Evolutionary conservation across 2,797 vertebrate species (phyloP), one percentile per base, ranked within the genome.

Genomic region (Enteromius afrohamiltoni): DNA sequence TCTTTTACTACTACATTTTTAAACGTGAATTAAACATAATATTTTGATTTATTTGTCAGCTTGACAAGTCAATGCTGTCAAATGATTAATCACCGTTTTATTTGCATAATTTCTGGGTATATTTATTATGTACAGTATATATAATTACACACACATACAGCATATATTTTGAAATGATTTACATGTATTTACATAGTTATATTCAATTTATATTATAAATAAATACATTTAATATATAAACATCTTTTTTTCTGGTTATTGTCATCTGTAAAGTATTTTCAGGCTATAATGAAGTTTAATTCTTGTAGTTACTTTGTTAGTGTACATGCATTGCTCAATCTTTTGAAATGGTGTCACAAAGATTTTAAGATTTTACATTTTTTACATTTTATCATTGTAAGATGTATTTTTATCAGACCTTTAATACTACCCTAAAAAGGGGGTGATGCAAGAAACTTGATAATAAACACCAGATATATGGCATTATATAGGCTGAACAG

Each of bases 311-410:
- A 3, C n/a, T 26, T 37, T 26, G 6, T 51, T 53, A 37, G 13
- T 16, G 17, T 11, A 58, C 45, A 4, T 53, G 17, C 19, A 71
- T 71, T 71, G 1, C 21, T 79, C 14, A 21, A 16, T 6, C 75
- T 76, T 55, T 68, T 58, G 70, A 60, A 83, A 84, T 23, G 13
- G 40, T 68, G 37, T 26, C 76, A 47, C 51, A 67, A 4, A n/a
- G n/a, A n/a, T n/a, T n/a, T n/a, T 13, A 31, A 80, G 34, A 42
- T 51, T 49, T 62, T 34, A 73, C 34, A 51, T 79, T 77, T 45
- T 1, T n/a, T 16, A 10, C 51, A 40, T 1, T 40, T 29, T n/a
- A 40, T 29, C 3, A 47, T 47, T 47, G 13, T 4, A 47, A 34
- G 11, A n/a, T 2, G 19, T 23, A 70, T 77, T 81, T 81, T 64